Evolutionary conservation across 2,113 vertebrate genomes (phyloP).

Genomic region (Nesoenas mayeri): DNA sequence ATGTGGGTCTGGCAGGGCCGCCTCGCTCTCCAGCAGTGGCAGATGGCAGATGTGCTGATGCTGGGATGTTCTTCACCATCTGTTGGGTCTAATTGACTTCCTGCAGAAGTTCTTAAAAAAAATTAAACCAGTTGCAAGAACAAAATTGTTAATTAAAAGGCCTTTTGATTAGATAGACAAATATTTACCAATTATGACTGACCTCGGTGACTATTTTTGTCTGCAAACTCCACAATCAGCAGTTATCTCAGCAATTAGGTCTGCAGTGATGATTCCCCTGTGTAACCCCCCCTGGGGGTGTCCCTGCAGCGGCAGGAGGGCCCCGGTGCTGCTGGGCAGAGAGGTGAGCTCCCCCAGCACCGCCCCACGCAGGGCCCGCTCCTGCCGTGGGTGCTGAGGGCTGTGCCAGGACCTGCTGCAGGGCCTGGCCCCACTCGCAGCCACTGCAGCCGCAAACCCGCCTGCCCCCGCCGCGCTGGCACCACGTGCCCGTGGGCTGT

Average conservation of each 20-base stretch:
- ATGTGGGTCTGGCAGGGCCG: not conserved
- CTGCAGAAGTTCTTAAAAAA: constrained; percentile 72
- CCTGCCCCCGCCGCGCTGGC: too few relatives aligned
- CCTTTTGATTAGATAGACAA: constrained; percentile 81
- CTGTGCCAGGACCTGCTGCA: not conserved
- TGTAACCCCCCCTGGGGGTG: not conserved
- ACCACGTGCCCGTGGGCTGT: too few relatives aligned
- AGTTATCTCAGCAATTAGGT: constrained; percentile 30
- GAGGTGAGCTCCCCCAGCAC: not conserved
- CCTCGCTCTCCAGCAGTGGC: not conserved
- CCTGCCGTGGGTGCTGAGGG: not conserved
- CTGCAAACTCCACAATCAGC: constrained; percentile 65
- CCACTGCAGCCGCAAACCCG: accelerated
- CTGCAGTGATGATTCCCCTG: not conserved
- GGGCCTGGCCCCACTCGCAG: not conserved
- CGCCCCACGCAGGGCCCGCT: too few relatives aligned
- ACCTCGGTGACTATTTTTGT: constrained; percentile 60
- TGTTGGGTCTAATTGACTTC: constrained; percentile 80
- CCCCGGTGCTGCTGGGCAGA: accelerated
- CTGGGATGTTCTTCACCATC: constrained; percentile 70
- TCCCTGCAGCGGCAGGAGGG: not conserved
- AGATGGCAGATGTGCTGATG: constrained; percentile 75
- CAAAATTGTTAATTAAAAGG: constrained; percentile 80
- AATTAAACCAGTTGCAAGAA: constrained; percentile 73
- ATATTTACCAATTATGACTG: constrained; percentile 80